Evolutionary conservation across 2,797 vertebrate species (phyloP).

Genomic region (Esox lucius): DNA sequence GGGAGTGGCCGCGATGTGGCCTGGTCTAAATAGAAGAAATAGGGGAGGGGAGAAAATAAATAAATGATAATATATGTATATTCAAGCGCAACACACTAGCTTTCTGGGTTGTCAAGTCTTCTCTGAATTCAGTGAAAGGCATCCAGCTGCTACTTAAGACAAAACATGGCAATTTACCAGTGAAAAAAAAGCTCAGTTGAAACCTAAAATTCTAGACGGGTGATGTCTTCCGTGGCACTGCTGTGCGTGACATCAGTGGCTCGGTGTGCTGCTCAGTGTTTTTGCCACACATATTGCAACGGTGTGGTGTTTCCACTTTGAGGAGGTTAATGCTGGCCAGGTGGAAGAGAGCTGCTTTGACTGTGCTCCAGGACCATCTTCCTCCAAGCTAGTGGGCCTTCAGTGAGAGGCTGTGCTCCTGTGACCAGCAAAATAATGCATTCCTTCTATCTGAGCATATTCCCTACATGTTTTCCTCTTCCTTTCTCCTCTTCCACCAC

Average conservation of each 20-base stretch:
- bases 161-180: not conserved
- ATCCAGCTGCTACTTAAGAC: not conserved
- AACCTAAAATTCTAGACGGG: not conserved
- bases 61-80: too few species aligned
- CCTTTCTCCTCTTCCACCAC: not conserved
- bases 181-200: not conserved
- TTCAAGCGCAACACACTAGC: too few species aligned
- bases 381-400: constrained; percentile 5
- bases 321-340: not conserved
- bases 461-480: too few species aligned
- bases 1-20: too few species aligned
- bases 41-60: too few species aligned
- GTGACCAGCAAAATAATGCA: not conserved
- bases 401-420: constrained; percentile 2
- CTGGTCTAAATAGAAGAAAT: too few species aligned
- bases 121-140: too few species aligned
- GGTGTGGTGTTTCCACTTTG: not conserved
- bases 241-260: not conserved
- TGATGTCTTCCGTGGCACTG: not conserved
- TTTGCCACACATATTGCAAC: not conserved
- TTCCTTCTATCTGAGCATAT: not conserved
- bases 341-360: not conserved
- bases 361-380: not conserved
- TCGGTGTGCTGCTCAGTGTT: not conserved
- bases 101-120: not conserved